Conservation (phyloP, 2,888 invertebrate genomes). For the Melangyna quadrimaculata region DNA sequence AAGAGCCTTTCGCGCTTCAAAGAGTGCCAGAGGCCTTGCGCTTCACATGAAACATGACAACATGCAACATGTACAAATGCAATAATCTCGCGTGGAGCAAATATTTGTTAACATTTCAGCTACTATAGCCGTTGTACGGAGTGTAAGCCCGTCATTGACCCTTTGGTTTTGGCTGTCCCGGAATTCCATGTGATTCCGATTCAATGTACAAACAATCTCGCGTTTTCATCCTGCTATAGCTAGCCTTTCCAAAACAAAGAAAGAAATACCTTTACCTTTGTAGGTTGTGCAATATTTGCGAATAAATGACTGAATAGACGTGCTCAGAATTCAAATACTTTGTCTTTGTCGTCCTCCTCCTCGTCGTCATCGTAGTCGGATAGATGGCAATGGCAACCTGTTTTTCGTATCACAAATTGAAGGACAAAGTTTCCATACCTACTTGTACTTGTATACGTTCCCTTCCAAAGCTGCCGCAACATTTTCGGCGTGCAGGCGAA, state of each 20-base stretch:
- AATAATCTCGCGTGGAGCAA: constrained; percentile 10
- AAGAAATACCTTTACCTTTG: constrained; percentile 21
- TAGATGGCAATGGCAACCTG: neutral
- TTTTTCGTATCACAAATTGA: constrained; percentile 49
- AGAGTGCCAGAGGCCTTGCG: neutral
- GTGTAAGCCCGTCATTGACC: constrained; percentile 31
- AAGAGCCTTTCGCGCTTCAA: neutral
- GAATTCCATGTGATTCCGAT: neutral
- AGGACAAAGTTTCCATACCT: constrained; percentile 32
- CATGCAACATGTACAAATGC: constrained; percentile 29
- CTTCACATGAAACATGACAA: neutral
- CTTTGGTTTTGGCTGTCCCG: constrained; percentile 5
- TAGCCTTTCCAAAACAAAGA: no score
- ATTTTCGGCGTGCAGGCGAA: constrained; percentile 33
- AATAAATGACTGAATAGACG: constrained; percentile 50
- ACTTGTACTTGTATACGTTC: neutral
- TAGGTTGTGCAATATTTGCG: constrained; percentile 39
- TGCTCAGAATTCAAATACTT: constrained; percentile 24
- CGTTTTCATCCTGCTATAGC: neutral
- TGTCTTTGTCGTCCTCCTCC: neutral
- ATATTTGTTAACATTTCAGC: constrained; percentile 47
- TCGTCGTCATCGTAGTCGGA: neutral
- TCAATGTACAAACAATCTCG: neutral
- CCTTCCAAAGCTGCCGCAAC: neutral
- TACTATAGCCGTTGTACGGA: neutral